Evolutionary conservation across 2,113 vertebrate species (phyloP).

Genomic region (Heliornis fulica): DNA sequence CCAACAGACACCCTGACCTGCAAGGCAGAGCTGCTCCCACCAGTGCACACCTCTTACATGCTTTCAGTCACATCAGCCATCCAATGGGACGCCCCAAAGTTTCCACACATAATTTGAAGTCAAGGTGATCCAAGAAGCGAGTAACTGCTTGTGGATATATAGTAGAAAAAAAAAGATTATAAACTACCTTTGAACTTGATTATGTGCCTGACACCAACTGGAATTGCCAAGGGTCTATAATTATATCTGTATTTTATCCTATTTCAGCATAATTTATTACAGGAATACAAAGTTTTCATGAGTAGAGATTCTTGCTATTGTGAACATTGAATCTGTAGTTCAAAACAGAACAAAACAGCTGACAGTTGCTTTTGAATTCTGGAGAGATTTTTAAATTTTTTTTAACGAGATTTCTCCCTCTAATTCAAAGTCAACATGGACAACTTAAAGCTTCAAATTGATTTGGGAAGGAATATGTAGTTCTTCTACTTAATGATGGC

Average conservation of each 20-base stretch:
- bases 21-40: background rate
- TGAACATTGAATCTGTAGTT: background rate
- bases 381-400: background rate
- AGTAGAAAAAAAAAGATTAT: background rate
- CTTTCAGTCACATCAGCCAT: background rate
- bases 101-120: background rate
- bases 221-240: background rate
- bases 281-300: background rate
- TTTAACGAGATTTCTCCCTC: background rate
- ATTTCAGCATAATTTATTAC: background rate
- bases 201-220: background rate
- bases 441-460: background rate
- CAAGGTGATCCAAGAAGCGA: background rate
- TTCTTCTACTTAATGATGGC: background rate
- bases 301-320: background rate
- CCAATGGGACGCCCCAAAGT: background rate
- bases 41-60: accelerated
- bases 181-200: background rate
- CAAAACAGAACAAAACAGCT: background rate
- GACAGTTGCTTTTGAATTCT: background rate
- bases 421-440: background rate
- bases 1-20: accelerated
- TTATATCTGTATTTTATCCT: background rate
- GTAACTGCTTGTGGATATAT: background rate
- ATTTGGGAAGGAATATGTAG: background rate